Base-by-base conservation (phyloP, 2,888 invertebrate genomes). In the Amorpha juglandis region DNA sequence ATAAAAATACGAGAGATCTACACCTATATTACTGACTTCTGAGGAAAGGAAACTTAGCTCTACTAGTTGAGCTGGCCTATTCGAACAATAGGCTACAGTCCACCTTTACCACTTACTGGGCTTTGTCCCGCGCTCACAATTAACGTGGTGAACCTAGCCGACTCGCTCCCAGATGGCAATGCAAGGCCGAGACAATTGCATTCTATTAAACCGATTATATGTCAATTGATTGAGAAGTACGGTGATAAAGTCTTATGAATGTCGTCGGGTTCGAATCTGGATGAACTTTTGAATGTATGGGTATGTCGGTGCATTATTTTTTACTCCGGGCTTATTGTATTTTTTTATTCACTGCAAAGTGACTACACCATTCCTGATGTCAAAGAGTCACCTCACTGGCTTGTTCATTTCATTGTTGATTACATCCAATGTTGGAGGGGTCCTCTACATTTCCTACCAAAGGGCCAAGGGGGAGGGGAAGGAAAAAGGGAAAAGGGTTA, bases 131-230 rank as follows among this genome's bases (percentile, higher is more conserved):
- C 11, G 9, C 19, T 9, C 8, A 11, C 50, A 14, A 9, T 19
- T 21, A 0, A 7, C 11, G n/a, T 55, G 33, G 53, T 33, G 14
- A 12, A 8, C 14, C 35, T 55, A 45, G 11, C 45, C 9, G 8
- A 16, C 16, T n/a, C 21, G 65, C 63, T 66, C 66, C 63, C 64
- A 69, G 78, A 74, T 76, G 66, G 42, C 74, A 71, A 79, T 75
- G 67, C 78, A 80, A 82, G 80, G 75, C 71, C 78, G 70, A 76
- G 75, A 76, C 84, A 86, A 87, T 87, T 86, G 82, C 78, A 79
- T 75, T 78, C 82, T 71, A 87, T 87, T 85, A 78, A 78, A 77
- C 71, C 71, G 81, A 85, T 86, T 82, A 78, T 71, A 76, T 72
- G 66, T 73, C 84, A 87, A 86, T 87, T 86, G 82, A 83, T 86